These are phyloP conservation scores for Orussus abietinus DNA, from an alignment of 1,140 invertebrate genomes.

Conservation along the genomic window DNA sequence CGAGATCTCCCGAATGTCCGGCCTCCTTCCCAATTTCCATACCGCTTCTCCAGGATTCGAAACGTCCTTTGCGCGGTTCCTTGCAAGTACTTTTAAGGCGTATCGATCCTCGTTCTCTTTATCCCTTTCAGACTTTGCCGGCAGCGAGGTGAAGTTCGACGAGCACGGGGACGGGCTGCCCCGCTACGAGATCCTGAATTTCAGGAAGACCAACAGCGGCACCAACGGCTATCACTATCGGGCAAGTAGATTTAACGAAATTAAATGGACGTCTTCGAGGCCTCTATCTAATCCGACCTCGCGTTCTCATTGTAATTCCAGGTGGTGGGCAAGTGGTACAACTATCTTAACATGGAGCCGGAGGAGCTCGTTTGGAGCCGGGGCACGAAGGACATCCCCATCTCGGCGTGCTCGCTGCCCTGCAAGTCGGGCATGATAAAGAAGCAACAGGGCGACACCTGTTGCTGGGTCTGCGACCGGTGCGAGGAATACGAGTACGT, in stretches of 20 bases:
- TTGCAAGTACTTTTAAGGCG: too few species aligned
- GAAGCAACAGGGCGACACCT: constrained; percentile 69
- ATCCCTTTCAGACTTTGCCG: constrained; percentile 58
- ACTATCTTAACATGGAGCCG: constrained; percentile 57
- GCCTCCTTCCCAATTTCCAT: too few species aligned
- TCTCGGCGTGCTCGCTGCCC: constrained; percentile 65
- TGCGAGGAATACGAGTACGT: constrained; percentile 66
- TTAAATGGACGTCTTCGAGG: too few species aligned
- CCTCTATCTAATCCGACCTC: background rate
- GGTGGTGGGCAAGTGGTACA: constrained; percentile 65
- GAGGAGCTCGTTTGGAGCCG: constrained; percentile 59
- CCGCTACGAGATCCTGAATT: constrained; percentile 62
- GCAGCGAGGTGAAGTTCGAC: constrained; percentile 65
- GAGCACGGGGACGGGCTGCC: constrained; percentile 65
- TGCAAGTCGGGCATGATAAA: constrained; percentile 69
- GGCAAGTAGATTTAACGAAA: constrained; percentile 47
- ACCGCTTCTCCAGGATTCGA: too few species aligned
- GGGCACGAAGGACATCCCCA: constrained; percentile 54
- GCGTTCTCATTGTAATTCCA: constrained; percentile 32
- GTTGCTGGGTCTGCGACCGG: constrained; percentile 74
- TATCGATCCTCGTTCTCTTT: too few species aligned
- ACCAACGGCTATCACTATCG: constrained; percentile 59
- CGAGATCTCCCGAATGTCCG: too few species aligned
- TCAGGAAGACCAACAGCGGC: constrained; percentile 53
- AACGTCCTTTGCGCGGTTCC: too few species aligned